Evolutionary conservation across 1,140 invertebrate genomes (phyloP).

Genomic region (Drosophila pandora): DNA sequence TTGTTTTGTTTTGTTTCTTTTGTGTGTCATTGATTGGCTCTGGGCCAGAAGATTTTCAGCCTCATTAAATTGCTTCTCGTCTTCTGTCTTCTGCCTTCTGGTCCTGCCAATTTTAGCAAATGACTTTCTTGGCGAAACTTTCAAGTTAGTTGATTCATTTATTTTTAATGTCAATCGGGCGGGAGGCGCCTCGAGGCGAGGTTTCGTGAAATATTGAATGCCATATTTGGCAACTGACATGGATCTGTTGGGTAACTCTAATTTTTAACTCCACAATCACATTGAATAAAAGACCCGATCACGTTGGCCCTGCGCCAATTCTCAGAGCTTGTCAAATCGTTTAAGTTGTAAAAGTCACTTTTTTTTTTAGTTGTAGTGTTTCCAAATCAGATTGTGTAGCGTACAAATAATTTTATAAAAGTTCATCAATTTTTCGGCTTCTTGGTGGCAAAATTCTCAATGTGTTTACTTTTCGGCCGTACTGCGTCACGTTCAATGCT

Average conservation of each 20-base stretch:
- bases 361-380: conserved; percentile 65
- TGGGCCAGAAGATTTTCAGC: conserved; percentile 51
- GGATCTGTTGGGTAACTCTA: no score
- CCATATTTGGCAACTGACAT: no score
- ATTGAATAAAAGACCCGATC: neutral
- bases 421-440: conserved; percentile 67
- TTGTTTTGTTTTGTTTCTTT: conserved; percentile 46
- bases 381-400: conserved; percentile 77
- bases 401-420: conserved; percentile 77
- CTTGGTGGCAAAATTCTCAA: conserved; percentile 73
- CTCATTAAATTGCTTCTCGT: conserved; percentile 43
- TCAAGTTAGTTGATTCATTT: conserved; percentile 41
- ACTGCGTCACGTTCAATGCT: conserved; percentile 59
- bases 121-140: conserved; percentile 58
- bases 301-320: conserved; percentile 3
- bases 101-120: conserved; percentile 51
- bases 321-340: conserved; percentile 33
- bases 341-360: conserved; percentile 10
- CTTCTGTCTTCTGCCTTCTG: conserved; percentile 5
- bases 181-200: conserved; percentile 9
- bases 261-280: no score
- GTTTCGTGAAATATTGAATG: no score
- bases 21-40: conserved; percentile 24
- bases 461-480: conserved; percentile 75
- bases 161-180: conserved; percentile 26